Base-by-base conservation (phyloP, 2,797 vertebrate genomes). In the Sparidentex hasta region DNA sequence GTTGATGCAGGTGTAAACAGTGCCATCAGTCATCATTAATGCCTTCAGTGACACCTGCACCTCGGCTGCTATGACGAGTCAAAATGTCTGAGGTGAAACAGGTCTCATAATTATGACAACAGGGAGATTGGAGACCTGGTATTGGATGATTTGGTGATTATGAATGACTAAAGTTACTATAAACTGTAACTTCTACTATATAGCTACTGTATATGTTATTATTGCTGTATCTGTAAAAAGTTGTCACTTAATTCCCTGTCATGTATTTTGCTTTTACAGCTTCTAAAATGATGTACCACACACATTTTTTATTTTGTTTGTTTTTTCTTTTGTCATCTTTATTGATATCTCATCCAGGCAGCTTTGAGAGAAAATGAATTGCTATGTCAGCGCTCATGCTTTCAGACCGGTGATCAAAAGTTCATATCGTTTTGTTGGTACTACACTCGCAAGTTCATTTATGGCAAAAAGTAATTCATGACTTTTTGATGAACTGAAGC, bases 21-120 rank as follows among this genome's bases (percentile, higher is more conserved):
- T 6, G 29, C 29, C 29, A 33, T 1, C 27, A 33, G 29, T 33
- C 29, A 33, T 33, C 29, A 33, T 33, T 33, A 33, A 33, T 33
- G 29, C 29, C 29, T 33, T 33, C 29, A 33, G 29, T 33, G 29
- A 33, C 29, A 33, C 29, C 29, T 33, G 29, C 3, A 6, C 29
- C 7, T 33, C 8, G 6, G 29, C 29, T 29, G 5, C 3, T 29
- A 29, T 3, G 29, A 29, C 29, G 8, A 8, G 29, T 33, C 29
- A 33, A 33, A 33, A 8, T 33, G 33, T 33, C 33, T 67, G 68
- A 20, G 16, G 27, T 62, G 48, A 69, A 52, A 74, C 21, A 23
- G 8, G 11, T n/a, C 20, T 44, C 4, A 5, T 9, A 23, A 46
- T 17, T 9, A 25, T 25, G 17, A 57, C 27, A 20, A 2, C 17